Evolutionary conservation across 2,888 invertebrate species (phyloP).

Genomic region (Myopa testacea): DNA sequence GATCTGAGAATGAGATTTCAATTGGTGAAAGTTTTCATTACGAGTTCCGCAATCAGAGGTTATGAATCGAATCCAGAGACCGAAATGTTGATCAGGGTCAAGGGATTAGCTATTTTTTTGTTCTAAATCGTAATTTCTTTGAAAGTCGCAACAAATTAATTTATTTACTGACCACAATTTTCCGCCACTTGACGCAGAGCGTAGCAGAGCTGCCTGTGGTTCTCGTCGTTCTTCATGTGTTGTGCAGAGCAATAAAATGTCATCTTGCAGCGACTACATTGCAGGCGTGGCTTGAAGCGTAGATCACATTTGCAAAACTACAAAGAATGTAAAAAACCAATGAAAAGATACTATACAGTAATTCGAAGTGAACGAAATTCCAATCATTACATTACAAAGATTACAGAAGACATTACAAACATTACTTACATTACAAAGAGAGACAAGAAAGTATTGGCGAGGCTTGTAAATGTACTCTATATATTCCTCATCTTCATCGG

Average conservation of each 20-base stretch:
- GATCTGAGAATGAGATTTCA: no score
- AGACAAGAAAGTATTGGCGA: constrained; percentile 74
- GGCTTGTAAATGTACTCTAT: constrained; percentile 76
- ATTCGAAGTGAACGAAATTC: not conserved
- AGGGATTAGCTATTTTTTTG: no score
- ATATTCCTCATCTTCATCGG: constrained; percentile 72
- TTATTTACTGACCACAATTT: constrained; percentile 69
- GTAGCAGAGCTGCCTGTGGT: constrained; percentile 74
- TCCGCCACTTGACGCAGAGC: constrained; percentile 73
- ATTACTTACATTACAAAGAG: constrained; percentile 70
- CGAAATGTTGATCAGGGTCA: no score
- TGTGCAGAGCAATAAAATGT: constrained; percentile 74
- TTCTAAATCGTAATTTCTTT: no score
- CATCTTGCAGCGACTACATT: constrained; percentile 72
- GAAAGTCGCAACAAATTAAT: not conserved
- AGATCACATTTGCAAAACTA: constrained; percentile 63
- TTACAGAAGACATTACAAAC: not conserved
- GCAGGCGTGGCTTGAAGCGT: constrained; percentile 50
- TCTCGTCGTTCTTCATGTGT: constrained; percentile 74
- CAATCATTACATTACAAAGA: not conserved
- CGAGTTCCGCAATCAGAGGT: no score
- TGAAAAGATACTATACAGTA: not conserved
- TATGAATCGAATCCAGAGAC: no score
- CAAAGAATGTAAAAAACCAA: constrained; percentile 46
- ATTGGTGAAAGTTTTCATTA: no score